Evolutionary conservation across 2,797 vertebrate genomes (phyloP).

Genomic region (Cynopterus sphinx): DNA sequence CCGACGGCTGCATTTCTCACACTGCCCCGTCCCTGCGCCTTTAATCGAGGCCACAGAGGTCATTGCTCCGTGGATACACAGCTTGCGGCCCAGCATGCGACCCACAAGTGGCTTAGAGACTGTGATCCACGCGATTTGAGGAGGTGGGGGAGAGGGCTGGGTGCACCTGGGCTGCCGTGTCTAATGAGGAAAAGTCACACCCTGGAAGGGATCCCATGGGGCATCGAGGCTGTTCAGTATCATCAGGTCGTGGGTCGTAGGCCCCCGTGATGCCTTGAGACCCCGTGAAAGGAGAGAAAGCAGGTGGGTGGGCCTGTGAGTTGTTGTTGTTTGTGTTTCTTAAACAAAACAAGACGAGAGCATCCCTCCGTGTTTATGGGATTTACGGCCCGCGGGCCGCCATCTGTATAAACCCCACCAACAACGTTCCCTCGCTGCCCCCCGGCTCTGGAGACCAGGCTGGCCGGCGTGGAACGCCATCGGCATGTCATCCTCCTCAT

Average conservation of each 20-base stretch:
- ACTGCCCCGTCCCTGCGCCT: conserved; percentile 89
- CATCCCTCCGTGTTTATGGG: conserved; percentile 87
- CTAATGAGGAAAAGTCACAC: conserved; percentile 91
- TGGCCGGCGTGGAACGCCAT: conserved; percentile 85
- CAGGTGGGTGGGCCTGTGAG: not conserved
- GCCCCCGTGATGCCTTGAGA: conserved; percentile 89
- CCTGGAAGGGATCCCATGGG: conserved; percentile 88
- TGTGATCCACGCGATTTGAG: conserved; percentile 89
- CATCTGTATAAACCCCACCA: conserved; percentile 92
- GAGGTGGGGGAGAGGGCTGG: conserved; percentile 86
- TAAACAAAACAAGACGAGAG: conserved; percentile 76
- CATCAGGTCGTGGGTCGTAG: conserved; percentile 93
- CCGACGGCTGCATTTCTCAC: conserved; percentile 90
- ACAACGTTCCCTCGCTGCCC: conserved; percentile 83
- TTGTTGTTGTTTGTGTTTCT: conserved; percentile 62
- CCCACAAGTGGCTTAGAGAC: conserved; percentile 90
- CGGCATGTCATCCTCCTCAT: conserved; percentile 94
- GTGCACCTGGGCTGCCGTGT: conserved; percentile 84
- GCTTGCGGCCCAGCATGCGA: conserved; percentile 87
- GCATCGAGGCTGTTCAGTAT: conserved; percentile 91
- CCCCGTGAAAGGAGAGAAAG: conserved; percentile 83
- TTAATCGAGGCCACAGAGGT: conserved; percentile 91
- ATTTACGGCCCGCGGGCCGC: conserved; percentile 87
- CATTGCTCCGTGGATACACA: conserved; percentile 90
- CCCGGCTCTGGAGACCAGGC: conserved; percentile 85